A percentile compares a stretch with the other conserved stretches of the same genome.
These are phyloP conservation scores for Alca torda DNA, from an alignment of 2,797 vertebrate species.

Conservation along the genomic window DNA sequence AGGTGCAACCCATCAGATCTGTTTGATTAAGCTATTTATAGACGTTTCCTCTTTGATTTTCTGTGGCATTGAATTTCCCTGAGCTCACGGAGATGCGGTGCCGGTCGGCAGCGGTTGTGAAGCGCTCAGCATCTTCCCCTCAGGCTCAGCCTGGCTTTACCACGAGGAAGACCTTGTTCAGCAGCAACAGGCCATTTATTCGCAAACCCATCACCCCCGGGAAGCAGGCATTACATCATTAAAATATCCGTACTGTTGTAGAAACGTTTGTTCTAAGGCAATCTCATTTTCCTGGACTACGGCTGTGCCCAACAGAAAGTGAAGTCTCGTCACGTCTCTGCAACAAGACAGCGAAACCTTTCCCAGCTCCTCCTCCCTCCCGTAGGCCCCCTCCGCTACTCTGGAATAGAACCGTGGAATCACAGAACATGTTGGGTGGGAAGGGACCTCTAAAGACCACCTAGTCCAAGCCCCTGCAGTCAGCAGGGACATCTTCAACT, in stretches of 20 bases:
- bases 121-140: slow-evolving; percentile 16
- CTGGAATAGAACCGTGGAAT: background rate
- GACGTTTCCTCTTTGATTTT: background rate
- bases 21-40: background rate
- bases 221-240: background rate
- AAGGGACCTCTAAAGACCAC: too few species aligned
- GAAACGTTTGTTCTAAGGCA: background rate
- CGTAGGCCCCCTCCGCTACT: background rate
- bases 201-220: background rate
- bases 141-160: slow-evolving; percentile 30
- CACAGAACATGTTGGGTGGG: too few species aligned
- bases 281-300: background rate
- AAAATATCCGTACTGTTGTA: background rate
- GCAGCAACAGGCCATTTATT: slow-evolving; percentile 18
- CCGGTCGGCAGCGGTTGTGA: background rate
- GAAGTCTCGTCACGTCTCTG: background rate
- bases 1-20: background rate
- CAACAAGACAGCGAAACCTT: background rate
- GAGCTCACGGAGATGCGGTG: background rate
- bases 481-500: too few species aligned
- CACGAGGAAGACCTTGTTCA: slow-evolving; percentile 34
- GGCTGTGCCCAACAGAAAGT: background rate
- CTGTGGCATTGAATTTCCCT: background rate
- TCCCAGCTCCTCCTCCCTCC: background rate
- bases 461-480: too few species aligned